These are phyloP conservation scores for Tetragnatha montana DNA, from an alignment of 2,888 invertebrate genomes.

Conservation along the genomic window DNA sequence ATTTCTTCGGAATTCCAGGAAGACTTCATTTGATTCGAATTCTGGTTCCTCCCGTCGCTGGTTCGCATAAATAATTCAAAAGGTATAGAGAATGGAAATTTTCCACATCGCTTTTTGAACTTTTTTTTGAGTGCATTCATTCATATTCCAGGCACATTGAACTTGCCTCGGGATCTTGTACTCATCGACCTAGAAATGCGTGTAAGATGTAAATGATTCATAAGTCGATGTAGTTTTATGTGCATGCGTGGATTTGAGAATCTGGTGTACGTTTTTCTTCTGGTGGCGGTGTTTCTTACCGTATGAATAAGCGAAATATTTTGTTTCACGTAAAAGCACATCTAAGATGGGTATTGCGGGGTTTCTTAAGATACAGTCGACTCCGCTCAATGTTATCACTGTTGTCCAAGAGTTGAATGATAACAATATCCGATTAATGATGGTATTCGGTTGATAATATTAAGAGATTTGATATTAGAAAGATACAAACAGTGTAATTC, in stretches of 20 bases:
- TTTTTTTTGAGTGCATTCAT: neutral
- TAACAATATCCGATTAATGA: too few species aligned
- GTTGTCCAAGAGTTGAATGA: too few species aligned
- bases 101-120: neutral
- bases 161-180: neutral
- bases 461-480: too few species aligned
- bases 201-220: neutral
- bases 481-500: too few species aligned
- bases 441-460: too few species aligned
- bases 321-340: too few species aligned
- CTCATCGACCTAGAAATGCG: neutral
- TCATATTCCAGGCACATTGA: neutral
- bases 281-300: too few species aligned
- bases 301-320: too few species aligned
- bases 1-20: constrained; percentile 28
- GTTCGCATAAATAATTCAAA: constrained; percentile 45
- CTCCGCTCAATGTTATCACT: too few species aligned
- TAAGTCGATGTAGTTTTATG: neutral
- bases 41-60: neutral
- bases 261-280: neutral
- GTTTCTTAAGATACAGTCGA: too few species aligned
- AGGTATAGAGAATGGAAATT: constrained; percentile 38
- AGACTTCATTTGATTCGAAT: constrained; percentile 8
- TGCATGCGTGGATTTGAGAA: neutral
- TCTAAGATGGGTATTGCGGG: too few species aligned